Conservation (phyloP, 2,797 vertebrate genomes). For the Cottoperca gobio region DNA sequence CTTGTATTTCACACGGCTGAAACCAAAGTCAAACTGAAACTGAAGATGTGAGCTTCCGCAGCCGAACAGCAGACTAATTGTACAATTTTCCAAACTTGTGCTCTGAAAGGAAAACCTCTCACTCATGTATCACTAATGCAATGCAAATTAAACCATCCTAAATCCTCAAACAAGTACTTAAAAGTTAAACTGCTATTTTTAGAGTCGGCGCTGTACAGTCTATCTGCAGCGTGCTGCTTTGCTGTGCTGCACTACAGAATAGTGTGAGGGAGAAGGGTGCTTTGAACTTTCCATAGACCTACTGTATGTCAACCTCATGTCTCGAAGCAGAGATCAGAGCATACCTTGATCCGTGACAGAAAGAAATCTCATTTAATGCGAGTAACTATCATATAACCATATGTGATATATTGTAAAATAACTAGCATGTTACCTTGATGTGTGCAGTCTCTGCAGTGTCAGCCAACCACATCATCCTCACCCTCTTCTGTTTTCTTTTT, state of each 20-base stretch:
- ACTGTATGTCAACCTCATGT: constrained; percentile 22
- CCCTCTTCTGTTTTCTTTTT: neutral
- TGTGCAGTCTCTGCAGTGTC: constrained; percentile 29
- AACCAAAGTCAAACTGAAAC: neutral
- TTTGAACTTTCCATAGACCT: constrained; percentile 38
- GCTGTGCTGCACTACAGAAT: constrained; percentile 11
- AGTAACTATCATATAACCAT: constrained; percentile 26
- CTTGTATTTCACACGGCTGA: neutral
- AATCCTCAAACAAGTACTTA: neutral
- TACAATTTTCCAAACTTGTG: neutral
- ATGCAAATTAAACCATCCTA: neutral
- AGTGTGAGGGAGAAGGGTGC: neutral
- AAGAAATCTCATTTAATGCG: constrained; percentile 35
- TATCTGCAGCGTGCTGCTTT: constrained; percentile 19
- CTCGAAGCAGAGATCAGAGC: constrained; percentile 45
- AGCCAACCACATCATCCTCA: neutral
- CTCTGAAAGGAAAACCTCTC: neutral
- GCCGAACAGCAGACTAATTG: neutral
- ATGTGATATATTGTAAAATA: constrained; percentile 43
- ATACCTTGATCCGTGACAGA: constrained; percentile 33
- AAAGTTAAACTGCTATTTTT: neutral
- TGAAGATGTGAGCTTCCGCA: neutral
- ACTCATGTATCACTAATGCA: neutral
- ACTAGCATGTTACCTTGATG: constrained; percentile 25
- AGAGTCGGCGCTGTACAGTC: neutral